Evolutionary conservation across 2,113 vertebrate species (phyloP).

Genomic region (Hypanus sabinus): DNA sequence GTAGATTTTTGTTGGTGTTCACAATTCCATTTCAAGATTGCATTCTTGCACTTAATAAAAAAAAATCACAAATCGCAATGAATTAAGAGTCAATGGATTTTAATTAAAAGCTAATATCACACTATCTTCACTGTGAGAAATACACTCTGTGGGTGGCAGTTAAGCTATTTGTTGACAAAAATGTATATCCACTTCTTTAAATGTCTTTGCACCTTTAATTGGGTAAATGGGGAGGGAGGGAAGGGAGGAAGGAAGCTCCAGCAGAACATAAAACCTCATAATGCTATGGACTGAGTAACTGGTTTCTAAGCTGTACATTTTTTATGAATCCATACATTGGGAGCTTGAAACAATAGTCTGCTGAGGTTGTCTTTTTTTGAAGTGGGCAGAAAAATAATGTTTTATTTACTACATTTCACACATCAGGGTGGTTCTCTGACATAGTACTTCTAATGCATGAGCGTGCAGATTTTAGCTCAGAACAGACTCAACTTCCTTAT

Average conservation of each 20-base stretch:
- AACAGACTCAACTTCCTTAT: not conserved
- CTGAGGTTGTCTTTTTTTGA: not conserved
- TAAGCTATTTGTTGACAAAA: not conserved
- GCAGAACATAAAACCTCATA: not conserved
- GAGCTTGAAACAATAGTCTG: not conserved
- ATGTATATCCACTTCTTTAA: not conserved
- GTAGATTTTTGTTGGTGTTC: not conserved
- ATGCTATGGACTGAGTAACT: not conserved
- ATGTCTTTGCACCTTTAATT: not conserved
- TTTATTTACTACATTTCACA: too few species aligned
- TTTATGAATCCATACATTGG: not conserved
- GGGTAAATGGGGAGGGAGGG: too few species aligned
- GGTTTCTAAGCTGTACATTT: not conserved
- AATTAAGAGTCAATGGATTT: not conserved
- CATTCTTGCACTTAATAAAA: not conserved
- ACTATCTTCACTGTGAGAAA: not conserved
- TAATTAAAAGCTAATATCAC: not conserved
- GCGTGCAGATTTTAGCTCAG: not conserved
- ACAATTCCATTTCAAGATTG: not conserved
- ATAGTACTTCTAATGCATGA: not conserved
- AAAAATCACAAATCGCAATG: not conserved
- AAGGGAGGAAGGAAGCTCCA: not conserved
- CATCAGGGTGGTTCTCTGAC: too few species aligned
- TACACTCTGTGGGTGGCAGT: not conserved
- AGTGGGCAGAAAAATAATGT: not conserved